A percentile compares a stretch with the other conserved stretches of the same genome.
Evolutionary conservation across 2,888 invertebrate species (phyloP).

Genomic region (Volucella zonaria): DNA sequence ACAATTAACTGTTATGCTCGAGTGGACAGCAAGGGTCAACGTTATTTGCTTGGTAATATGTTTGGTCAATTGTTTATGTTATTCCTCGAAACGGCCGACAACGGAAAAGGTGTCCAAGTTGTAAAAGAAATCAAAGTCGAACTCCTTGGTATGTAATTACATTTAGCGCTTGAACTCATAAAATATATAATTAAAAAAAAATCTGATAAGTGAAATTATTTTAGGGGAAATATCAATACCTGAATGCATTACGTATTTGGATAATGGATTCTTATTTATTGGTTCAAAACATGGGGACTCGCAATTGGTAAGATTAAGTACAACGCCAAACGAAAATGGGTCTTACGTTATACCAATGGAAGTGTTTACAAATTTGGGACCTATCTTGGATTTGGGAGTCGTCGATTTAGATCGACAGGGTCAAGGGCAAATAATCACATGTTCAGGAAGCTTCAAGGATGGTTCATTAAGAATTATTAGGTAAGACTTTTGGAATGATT

Average conservation of each 20-base stretch:
- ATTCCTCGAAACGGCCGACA: constrained; percentile 92
- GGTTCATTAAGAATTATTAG: constrained; percentile 96
- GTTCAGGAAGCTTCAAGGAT: constrained; percentile 98
- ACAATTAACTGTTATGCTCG: constrained; percentile 97
- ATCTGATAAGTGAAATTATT: background rate
- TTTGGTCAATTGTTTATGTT: constrained; percentile 98
- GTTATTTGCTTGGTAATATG: constrained; percentile 97
- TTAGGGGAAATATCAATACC: constrained; percentile 95
- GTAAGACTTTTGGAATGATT: constrained; percentile 64
- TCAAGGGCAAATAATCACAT: constrained; percentile 98
- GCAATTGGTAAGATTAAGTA: constrained; percentile 94
- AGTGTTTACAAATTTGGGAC: constrained; percentile 97
- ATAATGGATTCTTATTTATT: constrained; percentile 98
- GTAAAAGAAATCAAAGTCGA: constrained; percentile 97
- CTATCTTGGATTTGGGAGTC: constrained; percentile 98
- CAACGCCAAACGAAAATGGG: constrained; percentile 91
- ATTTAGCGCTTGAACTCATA: background rate
- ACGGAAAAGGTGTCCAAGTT: constrained; percentile 88
- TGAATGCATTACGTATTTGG: constrained; percentile 98
- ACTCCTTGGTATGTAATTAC: constrained; percentile 86
- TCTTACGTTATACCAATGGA: constrained; percentile 98
- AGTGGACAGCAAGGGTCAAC: constrained; percentile 94
- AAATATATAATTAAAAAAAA: background rate
- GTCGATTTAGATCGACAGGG: constrained; percentile 98
- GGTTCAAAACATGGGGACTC: constrained; percentile 98